Percentiles rank a stretch among this genome's conserved stretches.
These are phyloP conservation scores for Parnassius glacialis DNA, from an alignment of 2,888 invertebrate genomes.

Conservation along the genomic window DNA sequence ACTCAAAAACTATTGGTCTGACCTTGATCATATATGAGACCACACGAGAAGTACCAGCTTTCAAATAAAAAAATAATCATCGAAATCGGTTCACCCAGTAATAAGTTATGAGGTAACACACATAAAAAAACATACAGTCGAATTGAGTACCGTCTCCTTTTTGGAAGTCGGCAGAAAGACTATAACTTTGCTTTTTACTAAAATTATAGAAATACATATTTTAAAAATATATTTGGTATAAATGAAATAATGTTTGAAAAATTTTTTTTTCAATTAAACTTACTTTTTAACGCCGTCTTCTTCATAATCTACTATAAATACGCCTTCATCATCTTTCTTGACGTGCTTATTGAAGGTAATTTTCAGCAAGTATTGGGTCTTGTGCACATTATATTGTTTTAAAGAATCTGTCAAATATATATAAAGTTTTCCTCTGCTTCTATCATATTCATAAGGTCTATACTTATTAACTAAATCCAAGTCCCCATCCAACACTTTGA, in stretches of 20 bases:
- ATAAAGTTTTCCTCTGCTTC: conserved; percentile 48
- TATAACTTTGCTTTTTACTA: no score
- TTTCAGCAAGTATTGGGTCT: conserved; percentile 54
- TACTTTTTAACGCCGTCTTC: conserved; percentile 51
- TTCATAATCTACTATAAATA: conserved; percentile 59
- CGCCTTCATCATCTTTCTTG: conserved; percentile 46
- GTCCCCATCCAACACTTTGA: conserved; percentile 53
- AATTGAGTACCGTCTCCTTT: no score
- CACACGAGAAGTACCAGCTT: no score
- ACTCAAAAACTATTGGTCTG: no score
- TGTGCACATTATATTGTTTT: conserved; percentile 45
- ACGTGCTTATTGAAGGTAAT: conserved; percentile 56
- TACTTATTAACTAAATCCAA: conserved; percentile 54
- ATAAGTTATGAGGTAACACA: no score
- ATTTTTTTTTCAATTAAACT: conserved; percentile 36
- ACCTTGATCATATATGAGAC: no score
- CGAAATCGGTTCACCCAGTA: no score
- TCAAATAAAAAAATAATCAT: no score
- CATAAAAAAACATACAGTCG: no score
- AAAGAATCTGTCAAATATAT: conserved; percentile 61
- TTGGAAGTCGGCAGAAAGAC: no score
- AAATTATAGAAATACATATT: no score
- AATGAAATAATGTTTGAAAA: neutral
- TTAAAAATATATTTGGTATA: no score
- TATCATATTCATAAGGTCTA: conserved; percentile 57